Conservation (phyloP, 2,797 vertebrate species). For the Ataeniobius toweri region DNA sequence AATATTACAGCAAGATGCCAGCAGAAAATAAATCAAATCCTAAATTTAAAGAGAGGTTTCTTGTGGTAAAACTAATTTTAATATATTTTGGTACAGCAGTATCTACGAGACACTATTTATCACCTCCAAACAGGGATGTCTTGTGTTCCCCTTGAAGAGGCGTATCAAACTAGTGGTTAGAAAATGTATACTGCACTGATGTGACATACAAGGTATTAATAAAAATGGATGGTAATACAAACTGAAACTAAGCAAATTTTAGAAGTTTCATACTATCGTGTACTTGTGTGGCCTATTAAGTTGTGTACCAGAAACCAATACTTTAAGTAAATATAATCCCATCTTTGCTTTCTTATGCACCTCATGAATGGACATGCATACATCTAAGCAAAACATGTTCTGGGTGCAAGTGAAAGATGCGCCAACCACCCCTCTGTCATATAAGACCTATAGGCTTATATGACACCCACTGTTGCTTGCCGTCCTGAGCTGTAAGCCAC, state of each 20-base stretch:
- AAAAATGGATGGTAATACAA: background rate
- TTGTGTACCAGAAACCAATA: too few species aligned
- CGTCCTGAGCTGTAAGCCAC: too few species aligned
- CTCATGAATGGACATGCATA: too few species aligned
- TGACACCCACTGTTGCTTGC: too few species aligned
- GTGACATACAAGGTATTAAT: background rate
- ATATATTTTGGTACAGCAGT: background rate
- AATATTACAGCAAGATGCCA: conserved; percentile 3
- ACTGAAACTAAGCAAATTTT: background rate
- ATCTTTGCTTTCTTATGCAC: too few species aligned
- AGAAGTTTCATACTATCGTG: background rate
- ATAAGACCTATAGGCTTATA: too few species aligned
- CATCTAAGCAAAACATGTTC: too few species aligned
- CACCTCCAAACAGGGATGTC: background rate
- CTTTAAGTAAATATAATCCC: too few species aligned
- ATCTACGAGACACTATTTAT: background rate
- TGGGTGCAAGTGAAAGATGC: too few species aligned
- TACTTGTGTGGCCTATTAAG: too few species aligned
- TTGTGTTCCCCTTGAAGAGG: background rate
- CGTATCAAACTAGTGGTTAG: background rate
- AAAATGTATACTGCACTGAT: background rate
- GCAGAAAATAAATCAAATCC: conserved; percentile 32
- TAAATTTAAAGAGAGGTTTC: conserved; percentile 29
- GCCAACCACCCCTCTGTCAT: too few species aligned
- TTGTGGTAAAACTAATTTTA: conserved; percentile 17